Evolutionary conservation across 2,113 vertebrate species (phyloP), one percentile per base, ranked within the genome.

Genomic region (Oxygymnocypris stewartii): DNA sequence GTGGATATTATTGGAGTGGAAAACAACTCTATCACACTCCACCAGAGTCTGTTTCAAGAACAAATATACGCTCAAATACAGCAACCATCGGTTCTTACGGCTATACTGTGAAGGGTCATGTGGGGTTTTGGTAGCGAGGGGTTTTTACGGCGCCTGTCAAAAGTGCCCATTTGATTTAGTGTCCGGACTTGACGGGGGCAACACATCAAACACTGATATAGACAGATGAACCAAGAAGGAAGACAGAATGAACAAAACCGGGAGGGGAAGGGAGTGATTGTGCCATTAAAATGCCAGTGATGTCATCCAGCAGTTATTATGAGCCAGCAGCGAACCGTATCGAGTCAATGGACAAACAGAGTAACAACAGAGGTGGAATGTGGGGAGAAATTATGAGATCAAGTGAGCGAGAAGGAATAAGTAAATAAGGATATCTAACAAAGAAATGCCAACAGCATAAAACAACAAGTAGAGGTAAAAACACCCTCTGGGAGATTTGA

Each of bases 231-330:
- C 83, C 79, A 69, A 77, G 37, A 78, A 73, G 51, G 73, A 79
- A 42, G 65, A 78, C 35, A 23, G 74, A n/a, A 63, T 6, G 78
- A 47, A 28, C 4, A 65, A 65, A 59, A 42, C 28, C 61, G 57
- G 28, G 42, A 40, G 54, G 63, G 14, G 28, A 73, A 69, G 49
- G 31, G 81, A 77, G 82, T 82, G 81, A 88, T 86, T 47, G 61
- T 69, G 80, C n/a, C 67, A 88, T 87, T 89, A 89, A 83, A 85
- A 88, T 90, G 80, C 86, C 80, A 63, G 75, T 84, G 85, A 85
- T 81, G 87, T 87, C 85, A 82, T 61, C 84, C 59, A 75, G 73
- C 73, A 59, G 73, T 79, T 85, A 85, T 80, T 82, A 75, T 18
- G 61, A 51, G 75, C 59, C 54, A 25, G 57, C 88, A 82, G 63